Evolutionary conservation across 2,797 vertebrate genomes (phyloP), one percentile per base, ranked within the genome.

Genomic region (Numenius phaeopus): DNA sequence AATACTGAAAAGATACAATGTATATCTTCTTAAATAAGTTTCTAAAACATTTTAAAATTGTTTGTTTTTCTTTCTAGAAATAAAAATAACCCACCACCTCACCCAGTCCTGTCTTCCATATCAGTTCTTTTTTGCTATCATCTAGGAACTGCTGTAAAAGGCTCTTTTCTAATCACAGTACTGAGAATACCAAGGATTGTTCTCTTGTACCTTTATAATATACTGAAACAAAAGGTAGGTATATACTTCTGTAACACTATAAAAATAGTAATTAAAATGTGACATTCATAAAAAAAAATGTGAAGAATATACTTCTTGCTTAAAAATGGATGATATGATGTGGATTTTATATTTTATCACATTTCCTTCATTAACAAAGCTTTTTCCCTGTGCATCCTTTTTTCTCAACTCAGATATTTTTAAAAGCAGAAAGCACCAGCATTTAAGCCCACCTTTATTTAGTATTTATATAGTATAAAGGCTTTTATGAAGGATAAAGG

Each of bases 61-160:
- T 91, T 90, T 97, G 27, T 77, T 96, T 96, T 95, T 76, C 40
- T 94, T 97, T 97, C 75, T 95, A 99, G 98, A 96, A 98, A 98
- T 97, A 98, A 98, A 96, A 97, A 76, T 27, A 97, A 93, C 49
- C 97, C 96, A 66, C 97, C 98, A 61, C 83, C 80, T 76, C 94
- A 70, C 77, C 98, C 98, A 54, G 71, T 98, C 88, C 97, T 98
- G 78, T 98, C 98, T 12, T 98, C 98, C 77, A 94, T 98, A 83
- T 98, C 97, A 72, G 72, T 94, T 91, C 97, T 99, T 73, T 97
- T 98, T 96, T 98, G 97, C 97, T 98, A 98, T 93, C 98, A 99
- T 88, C 98, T 98, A 94, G 98, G 98, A 96, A 98, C 98, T 13
- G 97, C 97, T 27, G 83, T 90, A n/a, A 98, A 98, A 95, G 98